Percentiles rank a stretch among this genome's conserved stretches.
Conservation (phyloP, 2,888 invertebrate species). For the Phortica okadai region DNA sequence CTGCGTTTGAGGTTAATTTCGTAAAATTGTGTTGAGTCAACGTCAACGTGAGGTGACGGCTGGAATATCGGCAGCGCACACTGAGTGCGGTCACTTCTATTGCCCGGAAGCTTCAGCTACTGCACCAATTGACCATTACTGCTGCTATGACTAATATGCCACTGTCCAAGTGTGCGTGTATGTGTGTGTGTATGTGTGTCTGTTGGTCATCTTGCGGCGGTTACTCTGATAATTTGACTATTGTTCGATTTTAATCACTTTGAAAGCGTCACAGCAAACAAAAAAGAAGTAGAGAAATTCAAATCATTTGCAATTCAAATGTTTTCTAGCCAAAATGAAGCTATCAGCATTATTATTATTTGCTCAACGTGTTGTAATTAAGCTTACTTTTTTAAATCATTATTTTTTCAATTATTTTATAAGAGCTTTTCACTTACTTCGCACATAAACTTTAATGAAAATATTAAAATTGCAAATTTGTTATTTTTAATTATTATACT, state of each 20-base stretch:
- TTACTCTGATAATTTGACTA: constrained; percentile 24
- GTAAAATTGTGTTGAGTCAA: constrained; percentile 71
- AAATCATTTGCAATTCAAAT: constrained; percentile 20
- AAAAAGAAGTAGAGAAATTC: constrained; percentile 43
- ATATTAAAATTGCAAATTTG: constrained; percentile 28
- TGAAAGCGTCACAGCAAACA: constrained; percentile 56
- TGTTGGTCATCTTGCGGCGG: constrained; percentile 59
- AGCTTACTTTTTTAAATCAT: constrained; percentile 44
- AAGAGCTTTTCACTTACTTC: constrained; percentile 16
- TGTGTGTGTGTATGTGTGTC: constrained; percentile 10
- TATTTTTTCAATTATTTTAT: constrained; percentile 11
- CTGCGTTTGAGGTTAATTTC: constrained; percentile 71
- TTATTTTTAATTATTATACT: constrained; percentile 30
- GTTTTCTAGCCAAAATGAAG: constrained; percentile 11
- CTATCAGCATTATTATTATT: constrained; percentile 31
- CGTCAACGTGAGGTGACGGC: constrained; percentile 54
- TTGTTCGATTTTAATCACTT: constrained; percentile 67
- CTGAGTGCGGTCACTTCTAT: constrained; percentile 60
- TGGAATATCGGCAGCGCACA: not conserved
- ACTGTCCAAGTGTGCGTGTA: not conserved
- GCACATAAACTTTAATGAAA: constrained; percentile 26
- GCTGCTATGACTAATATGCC: not conserved
- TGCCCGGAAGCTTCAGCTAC: constrained; percentile 55
- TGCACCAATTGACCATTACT: not conserved
- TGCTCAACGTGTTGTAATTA: constrained; percentile 37